Evolutionary conservation across 2,113 vertebrate genomes (phyloP), one percentile per base, ranked within the genome.

Genomic region (Oreocharis arfaki): DNA sequence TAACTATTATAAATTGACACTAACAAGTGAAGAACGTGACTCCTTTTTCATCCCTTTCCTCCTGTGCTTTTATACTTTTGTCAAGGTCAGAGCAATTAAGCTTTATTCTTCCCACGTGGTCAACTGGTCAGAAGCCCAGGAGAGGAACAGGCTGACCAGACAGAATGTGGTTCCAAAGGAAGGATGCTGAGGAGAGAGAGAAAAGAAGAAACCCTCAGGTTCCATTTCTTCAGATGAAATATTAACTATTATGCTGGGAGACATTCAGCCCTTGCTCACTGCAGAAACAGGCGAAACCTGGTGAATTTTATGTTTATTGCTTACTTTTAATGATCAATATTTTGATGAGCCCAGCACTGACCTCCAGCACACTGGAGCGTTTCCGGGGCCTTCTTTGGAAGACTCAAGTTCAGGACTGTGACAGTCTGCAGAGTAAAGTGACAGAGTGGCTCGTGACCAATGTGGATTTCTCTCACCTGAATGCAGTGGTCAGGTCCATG

Each of bases 1-100:
- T 68, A 87, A 60, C 81, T 67, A 17, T 67, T 78, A 39, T 14
- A n/a, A 87, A 39, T 55, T 64, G 24, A 64, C 73, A 78, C 18
- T 56, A 59, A 32, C 15, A 70, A 71, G n/a, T 39, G 37, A 78
- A 89, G 21, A 75, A 12, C 2, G 2, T 18, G 24, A 22, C 35
- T 82, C 47, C 21, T 60, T 83, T 75, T 60, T 5, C 4, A 3
- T 9, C 6, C 6, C 30, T 56, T 60, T 76, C 37, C 52, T 71
- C 56, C 42, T 52, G 33, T 33, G 50, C 63, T 47, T 89, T 89
- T 84, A 20, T 33, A 37, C 16, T 52, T 82, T 44, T 83, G 24
- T 55, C 61, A 89, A 96, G 56, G 73, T 93, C 87, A 91, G 75
- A 74, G 23, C 47, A 82, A 94, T 93, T 78, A 87, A 89, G 13